Conservation (phyloP, 1,140 invertebrate genomes). For the Drosophila pseudoobscura region DNA sequence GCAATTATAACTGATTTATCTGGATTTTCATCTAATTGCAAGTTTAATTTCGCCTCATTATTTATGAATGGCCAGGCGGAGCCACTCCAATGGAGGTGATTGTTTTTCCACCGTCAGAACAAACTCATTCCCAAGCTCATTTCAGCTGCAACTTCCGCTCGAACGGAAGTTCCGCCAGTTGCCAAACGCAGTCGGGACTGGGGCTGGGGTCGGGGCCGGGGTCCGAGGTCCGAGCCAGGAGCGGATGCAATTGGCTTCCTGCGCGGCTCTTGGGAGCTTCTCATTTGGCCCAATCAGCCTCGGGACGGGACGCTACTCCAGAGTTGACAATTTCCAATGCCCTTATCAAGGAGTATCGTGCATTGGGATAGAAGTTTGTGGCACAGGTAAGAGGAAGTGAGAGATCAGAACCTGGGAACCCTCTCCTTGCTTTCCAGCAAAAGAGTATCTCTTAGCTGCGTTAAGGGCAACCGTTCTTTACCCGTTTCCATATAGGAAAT, state of each 20-base stretch:
- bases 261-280: constrained; percentile 48
- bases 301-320: background rate
- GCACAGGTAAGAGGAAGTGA: background rate
- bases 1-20: constrained; percentile 69
- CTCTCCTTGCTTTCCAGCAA: no score
- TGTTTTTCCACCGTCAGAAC: constrained; percentile 35
- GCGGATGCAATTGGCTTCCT: constrained; percentile 74
- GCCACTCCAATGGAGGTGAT: constrained; percentile 10
- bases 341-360: constrained; percentile 10
- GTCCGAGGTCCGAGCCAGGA: constrained; percentile 32
- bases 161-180: constrained; percentile 61
- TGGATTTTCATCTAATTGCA: constrained; percentile 73
- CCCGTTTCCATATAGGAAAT: constrained; percentile 52
- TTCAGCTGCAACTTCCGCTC: constrained; percentile 66
- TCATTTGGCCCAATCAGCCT: constrained; percentile 73
- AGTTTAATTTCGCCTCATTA: constrained; percentile 74
- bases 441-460: no score
- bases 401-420: no score
- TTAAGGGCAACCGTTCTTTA: background rate
- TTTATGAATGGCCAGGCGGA: constrained; percentile 53
- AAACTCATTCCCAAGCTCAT: constrained; percentile 60
- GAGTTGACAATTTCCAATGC: constrained; percentile 33
- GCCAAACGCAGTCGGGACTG: constrained; percentile 52
- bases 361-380: background rate
- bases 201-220: background rate